Conservation (phyloP, 2,113 vertebrate genomes). For the Rhea americana region DNA sequence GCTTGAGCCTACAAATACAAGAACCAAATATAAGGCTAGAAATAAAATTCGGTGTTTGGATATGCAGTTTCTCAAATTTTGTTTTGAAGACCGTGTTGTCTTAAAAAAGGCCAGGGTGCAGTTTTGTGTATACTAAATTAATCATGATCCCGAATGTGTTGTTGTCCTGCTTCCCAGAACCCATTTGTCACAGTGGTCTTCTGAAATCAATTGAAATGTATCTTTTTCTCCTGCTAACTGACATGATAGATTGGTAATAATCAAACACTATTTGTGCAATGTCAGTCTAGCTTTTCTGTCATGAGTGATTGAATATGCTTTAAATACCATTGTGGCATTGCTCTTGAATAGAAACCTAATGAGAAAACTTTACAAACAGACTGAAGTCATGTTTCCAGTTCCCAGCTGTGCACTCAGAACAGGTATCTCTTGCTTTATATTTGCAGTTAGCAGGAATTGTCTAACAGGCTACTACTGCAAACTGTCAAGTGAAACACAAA, state of each 20-base stretch:
- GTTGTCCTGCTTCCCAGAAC: constrained; percentile 6
- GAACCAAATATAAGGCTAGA: background rate
- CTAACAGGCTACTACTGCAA: constrained; percentile 27
- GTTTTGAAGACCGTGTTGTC: background rate
- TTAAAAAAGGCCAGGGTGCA: background rate
- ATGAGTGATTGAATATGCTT: constrained; percentile 52
- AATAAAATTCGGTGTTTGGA: constrained; percentile 28
- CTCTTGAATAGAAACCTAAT: constrained; percentile 41
- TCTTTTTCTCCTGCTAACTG: constrained; percentile 49
- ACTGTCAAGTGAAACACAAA: constrained; percentile 4
- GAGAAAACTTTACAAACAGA: constrained; percentile 59
- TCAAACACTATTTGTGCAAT: constrained; percentile 55
- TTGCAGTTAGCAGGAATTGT: background rate
- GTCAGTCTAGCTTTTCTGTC: constrained; percentile 54
- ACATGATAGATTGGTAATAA: constrained; percentile 67
- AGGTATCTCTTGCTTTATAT: constrained; percentile 30
- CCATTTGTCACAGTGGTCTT: constrained; percentile 31
- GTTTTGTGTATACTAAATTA: constrained; percentile 30
- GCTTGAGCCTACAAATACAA: background rate
- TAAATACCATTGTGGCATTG: constrained; percentile 46
- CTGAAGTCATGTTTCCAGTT: constrained; percentile 35
- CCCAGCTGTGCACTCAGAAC: background rate
- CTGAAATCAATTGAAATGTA: constrained; percentile 69
- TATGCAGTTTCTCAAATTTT: background rate
- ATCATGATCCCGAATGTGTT: constrained; percentile 35